A percentile compares a stretch with the other conserved stretches of the same genome.
These are phyloP conservation scores for Origma solitaria DNA, from an alignment of 2,113 vertebrate genomes.

Conservation along the genomic window DNA sequence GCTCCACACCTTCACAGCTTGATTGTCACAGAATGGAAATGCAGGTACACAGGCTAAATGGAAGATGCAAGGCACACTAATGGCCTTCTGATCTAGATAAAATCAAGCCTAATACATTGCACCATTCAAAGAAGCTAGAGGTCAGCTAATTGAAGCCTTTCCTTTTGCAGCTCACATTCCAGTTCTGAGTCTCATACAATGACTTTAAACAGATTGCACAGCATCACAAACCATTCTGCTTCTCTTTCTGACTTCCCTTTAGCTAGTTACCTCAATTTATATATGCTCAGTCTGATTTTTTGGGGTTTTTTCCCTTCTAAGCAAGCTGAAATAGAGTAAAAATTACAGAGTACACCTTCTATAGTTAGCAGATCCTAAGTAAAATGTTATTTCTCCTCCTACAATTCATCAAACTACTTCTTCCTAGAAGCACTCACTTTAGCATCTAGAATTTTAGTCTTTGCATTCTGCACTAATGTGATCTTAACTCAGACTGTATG, in stretches of 20 bases:
- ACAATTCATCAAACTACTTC: not conserved
- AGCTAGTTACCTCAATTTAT: not conserved
- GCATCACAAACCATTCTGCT: not conserved
- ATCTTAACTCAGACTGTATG: not conserved
- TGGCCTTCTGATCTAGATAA: not conserved
- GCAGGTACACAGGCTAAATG: not conserved
- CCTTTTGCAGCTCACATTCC: not conserved
- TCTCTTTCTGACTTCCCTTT: not conserved
- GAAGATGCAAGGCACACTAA: not conserved
- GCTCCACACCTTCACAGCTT: not conserved
- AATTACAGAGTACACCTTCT: not conserved
- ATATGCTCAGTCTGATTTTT: not conserved
- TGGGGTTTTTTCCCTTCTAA: fast-evolving
- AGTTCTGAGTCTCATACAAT: not conserved
- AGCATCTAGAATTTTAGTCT: not conserved
- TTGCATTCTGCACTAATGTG: not conserved
- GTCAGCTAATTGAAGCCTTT: not conserved
- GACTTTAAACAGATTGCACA: not conserved
- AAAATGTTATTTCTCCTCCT: not conserved
- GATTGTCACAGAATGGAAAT: not conserved
- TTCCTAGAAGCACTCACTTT: not conserved
- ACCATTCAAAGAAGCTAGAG: not conserved
- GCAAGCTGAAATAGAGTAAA: not conserved
- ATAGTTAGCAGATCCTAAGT: not conserved
- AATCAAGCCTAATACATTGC: not conserved